phyloP scores from a whole-genome alignment of 2,888 invertebrate species.

The Heliconius ethilla region DNA sequence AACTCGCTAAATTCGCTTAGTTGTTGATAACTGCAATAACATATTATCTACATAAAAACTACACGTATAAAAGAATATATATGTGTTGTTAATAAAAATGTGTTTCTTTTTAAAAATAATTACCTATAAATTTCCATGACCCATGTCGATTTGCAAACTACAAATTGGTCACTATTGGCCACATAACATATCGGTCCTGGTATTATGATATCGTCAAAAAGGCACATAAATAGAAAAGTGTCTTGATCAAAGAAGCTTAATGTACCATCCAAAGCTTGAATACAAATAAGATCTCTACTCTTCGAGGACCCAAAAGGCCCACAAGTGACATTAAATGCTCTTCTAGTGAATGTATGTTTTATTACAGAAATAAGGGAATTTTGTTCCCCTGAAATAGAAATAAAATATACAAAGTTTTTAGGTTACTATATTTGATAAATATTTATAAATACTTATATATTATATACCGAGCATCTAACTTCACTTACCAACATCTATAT shows the following conservation, averaged over 20 bases:
- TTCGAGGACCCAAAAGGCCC: conserved; percentile 94
- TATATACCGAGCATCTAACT: not conserved
- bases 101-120: not conserved
- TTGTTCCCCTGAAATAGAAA: conserved; percentile 83
- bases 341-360: conserved; percentile 90
- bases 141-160: conserved; percentile 91
- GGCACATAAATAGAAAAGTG: conserved; percentile 90
- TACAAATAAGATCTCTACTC: conserved; percentile 93
- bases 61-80: not conserved
- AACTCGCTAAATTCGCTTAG: conserved; percentile 87
- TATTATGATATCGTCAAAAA: conserved; percentile 89
- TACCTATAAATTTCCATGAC: conserved; percentile 93
- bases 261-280: conserved; percentile 94
- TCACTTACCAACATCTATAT: conserved; percentile 88
- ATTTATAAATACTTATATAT: not conserved
- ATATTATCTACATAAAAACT: not conserved
- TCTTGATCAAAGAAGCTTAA: conserved; percentile 97
- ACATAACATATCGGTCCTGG: conserved; percentile 93
- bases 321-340: conserved; percentile 88
- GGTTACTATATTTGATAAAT: not conserved
- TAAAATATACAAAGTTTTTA: conserved; percentile 9
- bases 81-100: not conserved
- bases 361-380: conserved; percentile 86
- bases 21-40: conserved; percentile 85
- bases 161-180: conserved; percentile 90